A percentile compares a stretch with the other conserved stretches of the same genome.
Conservation (phyloP, 1,140 invertebrate species). For the Drosophila nikananu region DNA sequence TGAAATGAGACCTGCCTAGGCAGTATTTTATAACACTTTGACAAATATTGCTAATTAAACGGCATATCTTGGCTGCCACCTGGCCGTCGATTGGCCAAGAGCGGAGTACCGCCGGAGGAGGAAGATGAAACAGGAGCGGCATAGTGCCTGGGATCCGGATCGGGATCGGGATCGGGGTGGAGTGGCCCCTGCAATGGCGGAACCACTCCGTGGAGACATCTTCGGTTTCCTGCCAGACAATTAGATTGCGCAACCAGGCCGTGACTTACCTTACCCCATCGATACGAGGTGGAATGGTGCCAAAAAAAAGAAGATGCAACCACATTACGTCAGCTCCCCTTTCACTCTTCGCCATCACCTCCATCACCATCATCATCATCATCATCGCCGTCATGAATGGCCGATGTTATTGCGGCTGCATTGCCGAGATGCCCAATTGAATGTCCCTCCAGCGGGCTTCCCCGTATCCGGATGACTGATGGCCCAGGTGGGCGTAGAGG, state of each 20-base stretch:
- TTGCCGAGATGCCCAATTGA: slow-evolving; percentile 36
- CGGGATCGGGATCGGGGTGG: slow-evolving; percentile 1
- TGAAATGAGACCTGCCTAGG: slow-evolving; percentile 55
- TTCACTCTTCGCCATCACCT: slow-evolving; percentile 39
- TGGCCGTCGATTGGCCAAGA: slow-evolving; percentile 41
- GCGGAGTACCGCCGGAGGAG: not conserved
- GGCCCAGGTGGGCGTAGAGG: slow-evolving; percentile 42
- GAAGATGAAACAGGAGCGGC: slow-evolving; percentile 4
- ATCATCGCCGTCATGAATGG: slow-evolving; percentile 7
- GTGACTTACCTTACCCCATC: slow-evolving; percentile 54
- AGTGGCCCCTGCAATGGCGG: slow-evolving; percentile 35
- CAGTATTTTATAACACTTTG: slow-evolving; percentile 63
- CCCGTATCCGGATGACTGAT: slow-evolving; percentile 23
- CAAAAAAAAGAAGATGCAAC: slow-evolving; percentile 64
- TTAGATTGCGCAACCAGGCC: slow-evolving; percentile 71
- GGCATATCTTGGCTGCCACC: slow-evolving; percentile 38
- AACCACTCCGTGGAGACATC: slow-evolving; percentile 54
- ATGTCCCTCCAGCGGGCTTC: slow-evolving; percentile 8
- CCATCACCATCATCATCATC: slow-evolving; percentile 1
- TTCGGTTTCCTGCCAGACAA: slow-evolving; percentile 74
- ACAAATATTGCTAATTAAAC: slow-evolving; percentile 80
- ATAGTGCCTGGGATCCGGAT: not conserved
- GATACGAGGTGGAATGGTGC: slow-evolving; percentile 38
- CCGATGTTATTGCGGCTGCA: slow-evolving; percentile 20
- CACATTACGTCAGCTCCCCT: slow-evolving; percentile 68